Evolutionary conservation across 2,113 vertebrate species (phyloP).

Genomic region (Xiphias gladius): DNA sequence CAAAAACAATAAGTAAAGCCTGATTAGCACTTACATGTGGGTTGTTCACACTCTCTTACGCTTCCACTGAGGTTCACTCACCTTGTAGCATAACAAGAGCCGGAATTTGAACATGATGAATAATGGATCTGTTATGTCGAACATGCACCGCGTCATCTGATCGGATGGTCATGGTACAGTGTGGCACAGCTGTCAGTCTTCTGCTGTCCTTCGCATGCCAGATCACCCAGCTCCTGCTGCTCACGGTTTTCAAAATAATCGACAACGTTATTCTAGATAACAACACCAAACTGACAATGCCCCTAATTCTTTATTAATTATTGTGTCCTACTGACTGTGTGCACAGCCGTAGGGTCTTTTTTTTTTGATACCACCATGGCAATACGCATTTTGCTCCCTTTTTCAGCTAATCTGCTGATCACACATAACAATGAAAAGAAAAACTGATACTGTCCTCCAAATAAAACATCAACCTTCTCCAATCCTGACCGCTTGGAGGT

Average conservation of each 20-base stretch:
- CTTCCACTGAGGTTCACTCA: neutral
- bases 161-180: neutral
- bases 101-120: no score
- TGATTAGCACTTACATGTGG: neutral
- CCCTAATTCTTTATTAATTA: no score
- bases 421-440: no score
- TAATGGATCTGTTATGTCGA: no score
- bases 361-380: neutral
- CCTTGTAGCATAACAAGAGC: neutral
- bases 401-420: no score
- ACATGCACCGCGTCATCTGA: no score
- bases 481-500: conserved; percentile 4
- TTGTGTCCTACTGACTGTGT: no score
- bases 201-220: neutral
- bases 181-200: neutral
- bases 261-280: neutral
- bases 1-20: neutral
- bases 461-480: neutral
- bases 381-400: no score
- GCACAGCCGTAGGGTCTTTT: neutral
- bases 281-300: neutral
- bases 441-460: no score
- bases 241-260: neutral
- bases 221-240: neutral
- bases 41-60: no score